phyloP scores from a whole-genome alignment of 2,888 invertebrate species.

The Ethmia dodecea region DNA sequence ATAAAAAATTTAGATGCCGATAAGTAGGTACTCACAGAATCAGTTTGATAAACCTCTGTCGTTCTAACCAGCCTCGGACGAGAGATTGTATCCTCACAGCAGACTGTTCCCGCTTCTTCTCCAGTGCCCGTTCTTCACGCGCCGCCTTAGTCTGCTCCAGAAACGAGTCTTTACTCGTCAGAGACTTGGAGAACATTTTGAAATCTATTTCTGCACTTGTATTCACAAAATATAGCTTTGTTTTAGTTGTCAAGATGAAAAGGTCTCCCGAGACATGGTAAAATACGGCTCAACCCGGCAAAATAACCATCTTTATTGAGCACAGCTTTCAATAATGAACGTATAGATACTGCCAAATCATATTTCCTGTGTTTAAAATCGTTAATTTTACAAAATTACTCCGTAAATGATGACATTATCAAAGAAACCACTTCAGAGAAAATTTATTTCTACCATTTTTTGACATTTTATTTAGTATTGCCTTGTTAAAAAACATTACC shows the following conservation, averaged over 20 bases:
- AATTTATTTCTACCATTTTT: constrained; percentile 3
- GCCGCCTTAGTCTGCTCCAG: constrained; percentile 94
- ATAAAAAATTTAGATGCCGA: too few relatives aligned
- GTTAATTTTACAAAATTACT: not conserved
- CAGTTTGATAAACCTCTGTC: constrained; percentile 77
- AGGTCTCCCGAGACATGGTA: constrained; percentile 22
- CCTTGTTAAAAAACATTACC: not conserved
- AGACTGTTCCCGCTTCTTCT: constrained; percentile 87
- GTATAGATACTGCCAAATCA: not conserved
- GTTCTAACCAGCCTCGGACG: constrained; percentile 85
- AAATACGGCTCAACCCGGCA: not conserved
- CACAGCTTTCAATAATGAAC: not conserved
- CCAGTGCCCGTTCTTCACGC: constrained; percentile 91
- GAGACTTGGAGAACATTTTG: constrained; percentile 62
- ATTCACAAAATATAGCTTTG: constrained; percentile 38
- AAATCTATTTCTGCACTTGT: constrained; percentile 27
- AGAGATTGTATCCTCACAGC: constrained; percentile 86
- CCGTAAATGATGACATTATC: too few relatives aligned
- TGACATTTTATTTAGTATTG: constrained; percentile 1
- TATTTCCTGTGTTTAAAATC: not conserved
- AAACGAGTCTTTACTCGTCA: constrained; percentile 84
- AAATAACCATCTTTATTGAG: not conserved
- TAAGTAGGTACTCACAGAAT: constrained; percentile 82
- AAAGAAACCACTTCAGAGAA: constrained; percentile 1
- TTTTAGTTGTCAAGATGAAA: constrained; percentile 47